Evolutionary conservation across 2,113 vertebrate genomes (phyloP).

Genomic region (Pseudorhombus dupliciocellatus): DNA sequence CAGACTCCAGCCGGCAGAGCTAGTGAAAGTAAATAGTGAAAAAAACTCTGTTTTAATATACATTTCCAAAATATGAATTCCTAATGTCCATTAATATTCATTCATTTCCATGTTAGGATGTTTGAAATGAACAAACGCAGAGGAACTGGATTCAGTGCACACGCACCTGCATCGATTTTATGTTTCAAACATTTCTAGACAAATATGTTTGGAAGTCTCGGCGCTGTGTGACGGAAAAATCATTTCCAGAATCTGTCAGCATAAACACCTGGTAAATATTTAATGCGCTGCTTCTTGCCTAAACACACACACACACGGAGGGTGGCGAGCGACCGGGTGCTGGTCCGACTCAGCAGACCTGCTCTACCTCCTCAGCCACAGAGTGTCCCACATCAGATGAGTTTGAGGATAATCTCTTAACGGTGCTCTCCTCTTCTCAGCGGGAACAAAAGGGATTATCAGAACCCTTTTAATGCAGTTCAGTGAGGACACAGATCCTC

Average conservation of each 20-base stretch:
- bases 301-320: background rate
- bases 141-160: background rate
- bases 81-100: background rate
- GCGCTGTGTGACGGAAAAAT: background rate
- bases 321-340: background rate
- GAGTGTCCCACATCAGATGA: no score
- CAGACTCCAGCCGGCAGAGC: conserved; percentile 52
- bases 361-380: no score
- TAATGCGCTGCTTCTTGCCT: background rate
- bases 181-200: background rate
- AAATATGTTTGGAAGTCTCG: background rate
- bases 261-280: background rate
- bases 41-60: background rate
- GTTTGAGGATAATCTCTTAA: no score
- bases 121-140: background rate
- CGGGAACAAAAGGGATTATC: no score
- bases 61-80: background rate
- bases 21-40: no score
- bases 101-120: background rate
- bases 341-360: background rate
- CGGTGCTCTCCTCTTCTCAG: no score
- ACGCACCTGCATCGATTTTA: no score
- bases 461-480: background rate
- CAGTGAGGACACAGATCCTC: background rate
- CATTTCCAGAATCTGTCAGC: background rate